A percentile compares a stretch with the other conserved stretches of the same genome.
These are phyloP conservation scores for Polypedilum vanderplanki DNA, from an alignment of 1,140 invertebrate species.

Conservation along the genomic window DNA sequence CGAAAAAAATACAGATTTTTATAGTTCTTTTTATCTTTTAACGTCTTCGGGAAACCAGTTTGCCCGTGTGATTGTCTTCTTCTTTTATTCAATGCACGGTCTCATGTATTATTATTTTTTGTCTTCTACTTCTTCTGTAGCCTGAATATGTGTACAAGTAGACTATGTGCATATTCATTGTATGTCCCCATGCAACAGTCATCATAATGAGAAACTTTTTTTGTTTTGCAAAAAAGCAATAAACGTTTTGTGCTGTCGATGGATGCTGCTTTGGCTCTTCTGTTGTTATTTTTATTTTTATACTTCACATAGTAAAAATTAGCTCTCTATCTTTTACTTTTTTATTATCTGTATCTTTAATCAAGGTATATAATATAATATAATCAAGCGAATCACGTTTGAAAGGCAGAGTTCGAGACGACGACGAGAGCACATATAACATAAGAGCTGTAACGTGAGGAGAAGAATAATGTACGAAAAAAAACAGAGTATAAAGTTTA, in stretches of 20 bases:
- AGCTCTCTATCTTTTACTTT: no score
- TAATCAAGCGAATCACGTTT: slow-evolving; percentile 13
- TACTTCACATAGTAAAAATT: no score
- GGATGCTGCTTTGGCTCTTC: no score
- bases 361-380: not conserved
- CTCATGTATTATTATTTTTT: not conserved
- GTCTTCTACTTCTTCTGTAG: not conserved
- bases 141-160: not conserved
- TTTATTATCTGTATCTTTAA: slow-evolving; percentile 9
- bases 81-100: not conserved
- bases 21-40: no score
- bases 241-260: no score
- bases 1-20: no score
- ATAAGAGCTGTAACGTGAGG: slow-evolving; percentile 7
- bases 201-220: not conserved
- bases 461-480: not conserved
- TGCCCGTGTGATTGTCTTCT: not conserved
- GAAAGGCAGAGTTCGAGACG: not conserved
- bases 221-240: no score
- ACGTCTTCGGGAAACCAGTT: not conserved
- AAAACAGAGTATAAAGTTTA: no score
- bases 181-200: not conserved
- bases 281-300: no score
- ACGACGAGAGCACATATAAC: not conserved
- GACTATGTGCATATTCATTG: slow-evolving; percentile 1